phyloP scores from a whole-genome alignment of 2,888 invertebrate species.

The Pachydiplax longipennis region DNA sequence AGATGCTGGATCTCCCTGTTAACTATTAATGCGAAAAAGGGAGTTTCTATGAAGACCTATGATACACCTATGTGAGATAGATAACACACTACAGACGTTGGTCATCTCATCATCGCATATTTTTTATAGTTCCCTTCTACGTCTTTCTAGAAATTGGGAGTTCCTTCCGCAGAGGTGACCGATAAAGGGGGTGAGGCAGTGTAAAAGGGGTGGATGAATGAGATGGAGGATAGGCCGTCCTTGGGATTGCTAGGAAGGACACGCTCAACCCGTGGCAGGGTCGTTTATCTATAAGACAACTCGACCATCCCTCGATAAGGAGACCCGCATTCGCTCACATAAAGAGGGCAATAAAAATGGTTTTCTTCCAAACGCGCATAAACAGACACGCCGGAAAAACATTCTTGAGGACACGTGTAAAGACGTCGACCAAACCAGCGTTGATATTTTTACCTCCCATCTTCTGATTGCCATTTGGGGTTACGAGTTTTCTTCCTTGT shows the following conservation, averaged over 20 bases:
- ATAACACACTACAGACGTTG: too few species aligned
- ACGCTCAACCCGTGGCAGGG: background rate
- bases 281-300: background rate
- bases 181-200: background rate
- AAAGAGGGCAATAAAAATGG: background rate
- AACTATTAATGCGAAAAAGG: too few species aligned
- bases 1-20: too few species aligned
- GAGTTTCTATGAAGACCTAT: too few species aligned
- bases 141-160: too few species aligned
- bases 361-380: background rate
- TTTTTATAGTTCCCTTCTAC: too few species aligned
- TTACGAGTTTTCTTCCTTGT: too few species aligned
- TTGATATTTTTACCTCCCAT: background rate
- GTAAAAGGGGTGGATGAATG: background rate
- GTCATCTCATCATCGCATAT: too few species aligned
- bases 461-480: background rate
- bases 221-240: background rate
- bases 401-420: background rate
- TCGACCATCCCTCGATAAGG: background rate
- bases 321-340: background rate
- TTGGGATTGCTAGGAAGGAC: background rate
- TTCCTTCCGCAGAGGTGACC: background rate
- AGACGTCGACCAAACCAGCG: background rate
- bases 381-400: background rate
- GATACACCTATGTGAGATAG: too few species aligned